Base-by-base conservation (phyloP, 1,140 invertebrate species). In the Macrosteles quadrilineatus region DNA sequence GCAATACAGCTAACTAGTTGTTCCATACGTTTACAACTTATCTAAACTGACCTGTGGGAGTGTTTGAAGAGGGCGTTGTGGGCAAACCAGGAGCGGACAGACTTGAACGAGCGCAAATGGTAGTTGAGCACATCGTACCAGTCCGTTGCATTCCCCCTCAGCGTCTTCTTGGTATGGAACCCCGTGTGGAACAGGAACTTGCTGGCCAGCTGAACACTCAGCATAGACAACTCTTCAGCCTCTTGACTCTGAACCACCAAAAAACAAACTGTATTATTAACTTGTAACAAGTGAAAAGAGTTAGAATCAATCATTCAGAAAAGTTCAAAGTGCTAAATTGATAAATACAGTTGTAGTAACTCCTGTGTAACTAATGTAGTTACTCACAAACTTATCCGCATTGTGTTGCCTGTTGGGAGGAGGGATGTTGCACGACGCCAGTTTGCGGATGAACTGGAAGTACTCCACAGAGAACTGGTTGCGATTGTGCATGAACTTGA, bases 121-220 rank as follows among this genome's bases (percentile, higher is more conserved):
- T 91, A 86, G 76, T 87, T 90, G 6, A 91, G 80, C 50, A 94
- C 91, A 76, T 98, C 96, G 77, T 92, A 94, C 95, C 96, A 98
- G 75, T 98, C 96, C 69, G 87, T 89, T 2, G 95, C 94, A 62
- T 91, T 88, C 21, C 96, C 95, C 53, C 96, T 87, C 55, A 98
- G 81, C 17, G 92, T 91, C 83, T 98, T 98, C 81, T 98, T 98
- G 30, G 96, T 97, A 76, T 95, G 93, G 81, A 98, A 96, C 72
- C 95, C 95, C 69, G 95, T 94, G 79, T 90, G 92, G 78, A 98
- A 98, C 29, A 98, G 85, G 83, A 98, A 98, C 80, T 93, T 92
- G 25, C 95, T 92, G 12, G 93, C 94, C 76, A 98, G 83, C 80
- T 97, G 92, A 31, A 95, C 89, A 73, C 94, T 94, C 66, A 96